Evolutionary conservation across 2,113 vertebrate species (phyloP).

Genomic region (Ivindomyrus marchei): DNA sequence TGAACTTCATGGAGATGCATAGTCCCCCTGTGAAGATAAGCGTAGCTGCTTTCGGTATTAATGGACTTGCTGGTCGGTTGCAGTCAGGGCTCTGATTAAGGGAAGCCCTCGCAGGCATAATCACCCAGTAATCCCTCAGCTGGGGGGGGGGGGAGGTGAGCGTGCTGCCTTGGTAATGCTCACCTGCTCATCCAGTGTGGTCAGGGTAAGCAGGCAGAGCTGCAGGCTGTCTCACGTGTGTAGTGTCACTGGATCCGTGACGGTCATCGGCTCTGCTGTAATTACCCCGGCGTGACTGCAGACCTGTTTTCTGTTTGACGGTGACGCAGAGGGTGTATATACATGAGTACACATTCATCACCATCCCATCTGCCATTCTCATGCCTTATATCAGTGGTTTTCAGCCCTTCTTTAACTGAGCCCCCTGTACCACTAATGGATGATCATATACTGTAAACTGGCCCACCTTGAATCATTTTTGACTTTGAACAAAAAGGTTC

Average conservation of each 20-base stretch:
- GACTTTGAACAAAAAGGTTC: neutral
- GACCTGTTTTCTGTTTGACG: neutral
- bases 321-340: neutral
- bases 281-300: neutral
- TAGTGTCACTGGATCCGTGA: neutral
- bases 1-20: neutral
- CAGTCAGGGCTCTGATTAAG: neutral
- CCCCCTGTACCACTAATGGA: neutral
- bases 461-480: neutral
- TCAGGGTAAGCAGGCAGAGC: neutral
- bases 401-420: neutral
- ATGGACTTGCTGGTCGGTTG: neutral
- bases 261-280: neutral
- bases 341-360: neutral
- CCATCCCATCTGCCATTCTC: neutral
- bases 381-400: neutral
- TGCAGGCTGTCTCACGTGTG: neutral
- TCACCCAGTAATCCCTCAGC: neutral
- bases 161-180: neutral
- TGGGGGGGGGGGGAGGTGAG: neutral
- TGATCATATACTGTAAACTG: neutral
- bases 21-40: neutral
- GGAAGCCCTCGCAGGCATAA: neutral
- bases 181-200: neutral
- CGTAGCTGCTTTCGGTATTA: neutral